A percentile compares a stretch with the other conserved stretches of the same genome.
Evolutionary conservation across 2,888 invertebrate species (phyloP).

Genomic region (Anagyrus pseudococci): DNA sequence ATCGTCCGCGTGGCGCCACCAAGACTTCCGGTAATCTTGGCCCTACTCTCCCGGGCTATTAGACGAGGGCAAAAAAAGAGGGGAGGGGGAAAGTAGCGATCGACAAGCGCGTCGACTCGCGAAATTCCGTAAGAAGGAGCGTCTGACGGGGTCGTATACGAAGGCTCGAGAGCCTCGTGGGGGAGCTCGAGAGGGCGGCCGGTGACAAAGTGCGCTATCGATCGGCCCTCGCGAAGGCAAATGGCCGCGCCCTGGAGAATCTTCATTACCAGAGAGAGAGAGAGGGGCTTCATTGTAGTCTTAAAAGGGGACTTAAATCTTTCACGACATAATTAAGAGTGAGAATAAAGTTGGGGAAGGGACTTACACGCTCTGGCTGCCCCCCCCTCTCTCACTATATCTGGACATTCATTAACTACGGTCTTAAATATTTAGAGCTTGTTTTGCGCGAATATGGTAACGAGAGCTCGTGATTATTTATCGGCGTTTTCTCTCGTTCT

Average conservation of each 20-base stretch:
- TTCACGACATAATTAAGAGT: conserved; percentile 28
- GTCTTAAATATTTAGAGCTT: conserved; percentile 14
- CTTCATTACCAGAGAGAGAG: conserved; percentile 35
- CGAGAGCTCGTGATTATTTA: too few species aligned
- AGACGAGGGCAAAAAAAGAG: conserved; percentile 10
- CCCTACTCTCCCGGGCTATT: conserved; percentile 11
- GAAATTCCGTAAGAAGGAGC: too few species aligned
- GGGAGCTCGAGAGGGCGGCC: neutral
- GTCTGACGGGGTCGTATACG: neutral
- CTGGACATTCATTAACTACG: too few species aligned
- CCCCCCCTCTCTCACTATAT: neutral
- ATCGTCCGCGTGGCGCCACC: too few species aligned
- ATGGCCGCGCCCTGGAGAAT: conserved; percentile 22
- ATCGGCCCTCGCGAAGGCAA: conserved; percentile 1
- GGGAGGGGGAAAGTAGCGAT: too few species aligned
- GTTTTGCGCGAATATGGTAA: neutral
- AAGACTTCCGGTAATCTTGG: conserved; percentile 4
- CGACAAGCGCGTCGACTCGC: too few species aligned
- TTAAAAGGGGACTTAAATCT: conserved; percentile 23
- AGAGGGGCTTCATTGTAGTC: conserved; percentile 30
- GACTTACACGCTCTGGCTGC: neutral
- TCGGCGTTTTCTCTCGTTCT: too few species aligned
- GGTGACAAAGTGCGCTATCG: neutral
- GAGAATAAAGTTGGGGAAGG: conserved; percentile 24
- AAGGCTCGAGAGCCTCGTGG: neutral